Percentiles rank a stretch among this genome's conserved stretches.
Evolutionary conservation across 2,797 vertebrate genomes (phyloP).

Genomic region (Pseudochromis fuscus): DNA sequence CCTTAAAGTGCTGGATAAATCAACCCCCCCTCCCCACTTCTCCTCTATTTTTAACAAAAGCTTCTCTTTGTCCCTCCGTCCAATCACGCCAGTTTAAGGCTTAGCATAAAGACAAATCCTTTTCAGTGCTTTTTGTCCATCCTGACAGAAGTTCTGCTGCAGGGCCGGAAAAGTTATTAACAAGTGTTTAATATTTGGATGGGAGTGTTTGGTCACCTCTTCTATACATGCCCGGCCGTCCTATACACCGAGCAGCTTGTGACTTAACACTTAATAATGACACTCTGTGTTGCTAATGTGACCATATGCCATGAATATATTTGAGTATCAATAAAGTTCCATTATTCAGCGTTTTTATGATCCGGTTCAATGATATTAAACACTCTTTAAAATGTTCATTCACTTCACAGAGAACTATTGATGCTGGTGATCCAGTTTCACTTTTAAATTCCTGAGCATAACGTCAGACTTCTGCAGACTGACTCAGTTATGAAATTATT

Average conservation of each 20-base stretch:
- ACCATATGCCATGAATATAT: constrained; percentile 68
- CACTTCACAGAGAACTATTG: constrained; percentile 2
- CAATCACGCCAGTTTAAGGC: constrained; percentile 83
- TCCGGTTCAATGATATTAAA: constrained; percentile 32
- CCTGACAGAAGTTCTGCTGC: constrained; percentile 82
- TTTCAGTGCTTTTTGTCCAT: constrained; percentile 81
- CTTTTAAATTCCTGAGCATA: background rate
- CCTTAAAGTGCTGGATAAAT: constrained; percentile 89
- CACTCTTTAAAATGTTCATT: constrained; percentile 32
- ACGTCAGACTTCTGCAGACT: background rate
- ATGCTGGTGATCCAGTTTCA: constrained; percentile 6
- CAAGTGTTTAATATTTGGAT: constrained; percentile 91
- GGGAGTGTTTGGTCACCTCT: constrained; percentile 83
- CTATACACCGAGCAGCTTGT: constrained; percentile 40
- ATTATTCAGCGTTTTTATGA: constrained; percentile 42
- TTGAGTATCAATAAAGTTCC: constrained; percentile 56
- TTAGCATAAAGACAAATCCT: constrained; percentile 82
- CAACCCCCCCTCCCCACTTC: constrained; percentile 65
- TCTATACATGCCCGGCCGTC: constrained; percentile 42
- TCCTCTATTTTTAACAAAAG: constrained; percentile 83
- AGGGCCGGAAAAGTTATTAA: constrained; percentile 86
- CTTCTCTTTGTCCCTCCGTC: constrained; percentile 81
- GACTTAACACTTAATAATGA: constrained; percentile 64
- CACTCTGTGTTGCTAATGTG: constrained; percentile 65
- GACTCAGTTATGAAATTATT: background rate